Evolutionary conservation across 2,113 vertebrate species (phyloP).

Genomic region (Anarhynchus alexandrinus): DNA sequence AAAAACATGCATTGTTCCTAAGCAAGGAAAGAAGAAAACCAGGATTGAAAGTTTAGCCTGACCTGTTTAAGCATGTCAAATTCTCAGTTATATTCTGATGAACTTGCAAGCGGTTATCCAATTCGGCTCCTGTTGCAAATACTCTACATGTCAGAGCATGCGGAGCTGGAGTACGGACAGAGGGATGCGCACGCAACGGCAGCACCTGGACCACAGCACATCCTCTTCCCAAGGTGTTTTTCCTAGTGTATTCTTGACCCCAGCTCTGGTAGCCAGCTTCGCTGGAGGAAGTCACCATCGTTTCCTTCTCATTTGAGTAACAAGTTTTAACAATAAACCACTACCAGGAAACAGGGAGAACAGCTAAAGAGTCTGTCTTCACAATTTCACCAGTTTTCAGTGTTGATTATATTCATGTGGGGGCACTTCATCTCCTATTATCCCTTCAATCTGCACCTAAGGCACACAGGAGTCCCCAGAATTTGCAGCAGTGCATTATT

Average conservation of each 20-base stretch:
- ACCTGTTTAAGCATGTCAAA: background rate
- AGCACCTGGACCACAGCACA: background rate
- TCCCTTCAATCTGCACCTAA: background rate
- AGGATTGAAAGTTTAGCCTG: background rate
- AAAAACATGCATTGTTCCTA: background rate
- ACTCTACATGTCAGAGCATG: background rate
- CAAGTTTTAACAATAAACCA: background rate
- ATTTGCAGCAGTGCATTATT: background rate
- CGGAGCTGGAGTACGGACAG: background rate
- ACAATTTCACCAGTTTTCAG: background rate
- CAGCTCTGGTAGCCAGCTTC: background rate
- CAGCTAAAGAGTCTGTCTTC: background rate
- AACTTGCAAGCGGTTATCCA: background rate
- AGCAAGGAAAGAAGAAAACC: background rate
- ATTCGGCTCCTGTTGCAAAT: background rate
- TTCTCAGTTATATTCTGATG: background rate
- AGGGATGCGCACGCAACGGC: background rate
- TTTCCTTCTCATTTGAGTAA: background rate
- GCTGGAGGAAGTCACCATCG: background rate
- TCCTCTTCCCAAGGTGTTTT: background rate
- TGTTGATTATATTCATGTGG: background rate
- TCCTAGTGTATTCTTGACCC: background rate
- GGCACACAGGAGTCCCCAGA: background rate
- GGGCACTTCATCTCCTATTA: rapidly evolving
- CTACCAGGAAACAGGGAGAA: background rate